A percentile compares a stretch with the other conserved stretches of the same genome.
Conservation (phyloP, 2,888 invertebrate species). For the Acanthosepion pharaonis region DNA sequence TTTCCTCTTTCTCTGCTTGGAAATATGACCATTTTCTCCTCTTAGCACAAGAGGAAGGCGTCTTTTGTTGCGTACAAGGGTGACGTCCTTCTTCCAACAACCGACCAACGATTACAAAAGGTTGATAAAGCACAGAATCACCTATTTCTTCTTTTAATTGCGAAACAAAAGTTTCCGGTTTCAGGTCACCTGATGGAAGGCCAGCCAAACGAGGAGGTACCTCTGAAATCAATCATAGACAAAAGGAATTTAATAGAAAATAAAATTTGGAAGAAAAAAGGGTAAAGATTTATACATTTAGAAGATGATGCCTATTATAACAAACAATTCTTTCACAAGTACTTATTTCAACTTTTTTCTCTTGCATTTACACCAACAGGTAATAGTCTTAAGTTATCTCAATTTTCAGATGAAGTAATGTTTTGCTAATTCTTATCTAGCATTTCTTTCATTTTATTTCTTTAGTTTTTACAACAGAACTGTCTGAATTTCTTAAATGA, state of each 20-base stretch:
- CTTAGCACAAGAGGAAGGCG: conserved; percentile 49
- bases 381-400: no score
- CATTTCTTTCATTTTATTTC: no score
- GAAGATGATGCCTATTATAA: no score
- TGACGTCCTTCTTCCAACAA: conserved; percentile 53
- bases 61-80: conserved; percentile 43
- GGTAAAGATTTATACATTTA: no score
- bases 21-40: conserved; percentile 47
- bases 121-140: conserved; percentile 53
- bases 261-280: no score
- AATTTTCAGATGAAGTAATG: no score
- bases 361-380: no score
- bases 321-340: no score
- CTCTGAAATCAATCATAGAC: neutral
- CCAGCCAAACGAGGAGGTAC: neutral
- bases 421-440: no score
- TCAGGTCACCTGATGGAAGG: neutral
- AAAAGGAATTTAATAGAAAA: neutral
- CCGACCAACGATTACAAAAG: conserved; percentile 60
- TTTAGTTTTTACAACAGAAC: no score
- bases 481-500: no score
- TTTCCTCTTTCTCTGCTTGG: neutral
- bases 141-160: conserved; percentile 33
- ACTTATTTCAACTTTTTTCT: no score
- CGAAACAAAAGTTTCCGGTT: neutral